These are phyloP conservation scores for Octodon degus DNA, from an alignment of 2,113 vertebrate genomes.

Conservation along the genomic window DNA sequence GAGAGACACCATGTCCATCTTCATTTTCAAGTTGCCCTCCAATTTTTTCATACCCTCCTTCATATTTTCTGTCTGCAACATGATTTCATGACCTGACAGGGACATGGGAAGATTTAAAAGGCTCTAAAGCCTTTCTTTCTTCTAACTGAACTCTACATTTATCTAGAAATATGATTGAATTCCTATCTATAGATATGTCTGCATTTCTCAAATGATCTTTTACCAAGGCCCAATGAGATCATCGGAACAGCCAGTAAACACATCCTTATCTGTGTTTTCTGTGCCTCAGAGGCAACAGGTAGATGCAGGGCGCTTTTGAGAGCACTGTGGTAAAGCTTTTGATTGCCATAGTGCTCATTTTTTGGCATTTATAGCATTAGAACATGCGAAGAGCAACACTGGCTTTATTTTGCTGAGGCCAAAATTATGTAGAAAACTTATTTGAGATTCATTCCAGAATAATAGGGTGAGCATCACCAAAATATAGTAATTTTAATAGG, in stretches of 20 bases:
- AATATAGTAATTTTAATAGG: neutral
- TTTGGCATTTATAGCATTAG: neutral
- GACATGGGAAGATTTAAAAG: neutral
- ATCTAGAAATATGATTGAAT: conserved; percentile 4
- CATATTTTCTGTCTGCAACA: neutral
- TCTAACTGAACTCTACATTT: neutral
- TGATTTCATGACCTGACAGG: conserved; percentile 31
- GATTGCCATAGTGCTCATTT: conserved; percentile 11
- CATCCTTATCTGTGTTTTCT: conserved; percentile 32
- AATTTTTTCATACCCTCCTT: conserved; percentile 38
- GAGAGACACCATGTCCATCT: neutral
- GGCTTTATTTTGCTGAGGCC: neutral
- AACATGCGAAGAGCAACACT: neutral
- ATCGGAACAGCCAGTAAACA: conserved; percentile 50
- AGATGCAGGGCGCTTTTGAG: conserved; percentile 23
- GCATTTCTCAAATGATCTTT: conserved; percentile 65
- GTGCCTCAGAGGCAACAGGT: conserved; percentile 30
- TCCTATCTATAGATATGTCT: conserved; percentile 23
- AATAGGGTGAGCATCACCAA: neutral
- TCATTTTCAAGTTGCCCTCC: conserved; percentile 25
- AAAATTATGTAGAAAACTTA: neutral
- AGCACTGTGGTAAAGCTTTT: neutral
- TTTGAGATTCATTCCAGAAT: neutral
- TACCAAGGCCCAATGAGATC: neutral
- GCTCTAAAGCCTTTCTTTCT: neutral